These are phyloP conservation scores for Choristoneura fumiferana DNA, from an alignment of 1,140 invertebrate species.

Conservation along the genomic window DNA sequence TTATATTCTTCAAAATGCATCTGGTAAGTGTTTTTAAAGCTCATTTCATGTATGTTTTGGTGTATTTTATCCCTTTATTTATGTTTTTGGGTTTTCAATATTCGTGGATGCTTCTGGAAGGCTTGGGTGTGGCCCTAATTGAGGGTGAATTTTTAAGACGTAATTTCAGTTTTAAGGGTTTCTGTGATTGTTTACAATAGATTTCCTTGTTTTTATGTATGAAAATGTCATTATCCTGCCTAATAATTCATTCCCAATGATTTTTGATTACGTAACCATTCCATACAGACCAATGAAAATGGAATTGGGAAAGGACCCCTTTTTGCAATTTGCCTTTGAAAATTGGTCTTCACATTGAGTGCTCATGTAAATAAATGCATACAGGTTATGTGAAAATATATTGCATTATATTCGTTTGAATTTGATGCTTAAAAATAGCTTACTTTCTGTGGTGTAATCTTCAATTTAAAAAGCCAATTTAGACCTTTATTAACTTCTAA, in stretches of 20 bases:
- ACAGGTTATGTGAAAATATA: conserved; percentile 54
- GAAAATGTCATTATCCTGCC: conserved; percentile 79
- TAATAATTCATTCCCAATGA: conserved; percentile 65
- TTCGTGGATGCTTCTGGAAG: conserved; percentile 57
- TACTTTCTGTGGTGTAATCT: background rate
- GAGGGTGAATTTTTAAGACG: conserved; percentile 63
- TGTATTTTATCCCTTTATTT: conserved; percentile 49
- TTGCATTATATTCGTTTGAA: background rate
- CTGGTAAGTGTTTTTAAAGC: conserved; percentile 73
- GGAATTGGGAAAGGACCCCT: conserved; percentile 84
- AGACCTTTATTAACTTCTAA: conserved; percentile 25
- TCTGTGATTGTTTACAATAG: conserved; percentile 81
- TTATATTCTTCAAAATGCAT: conserved; percentile 72
- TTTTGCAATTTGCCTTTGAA: conserved; percentile 86
- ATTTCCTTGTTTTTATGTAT: conserved; percentile 78
- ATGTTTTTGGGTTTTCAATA: conserved; percentile 42
- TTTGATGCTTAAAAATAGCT: conserved; percentile 33
- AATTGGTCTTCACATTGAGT: conserved; percentile 61
- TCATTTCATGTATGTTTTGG: conserved; percentile 54
- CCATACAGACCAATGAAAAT: conserved; percentile 62
- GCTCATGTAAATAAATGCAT: conserved; percentile 36
- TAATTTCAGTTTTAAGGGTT: conserved; percentile 68
- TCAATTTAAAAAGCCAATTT: background rate
- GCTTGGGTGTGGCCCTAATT: conserved; percentile 72
- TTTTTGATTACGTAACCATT: conserved; percentile 74